A percentile compares a stretch with the other conserved stretches of the same genome.
Conservation (phyloP, 2,797 vertebrate species). For the Lagocephalus sceleratus region DNA sequence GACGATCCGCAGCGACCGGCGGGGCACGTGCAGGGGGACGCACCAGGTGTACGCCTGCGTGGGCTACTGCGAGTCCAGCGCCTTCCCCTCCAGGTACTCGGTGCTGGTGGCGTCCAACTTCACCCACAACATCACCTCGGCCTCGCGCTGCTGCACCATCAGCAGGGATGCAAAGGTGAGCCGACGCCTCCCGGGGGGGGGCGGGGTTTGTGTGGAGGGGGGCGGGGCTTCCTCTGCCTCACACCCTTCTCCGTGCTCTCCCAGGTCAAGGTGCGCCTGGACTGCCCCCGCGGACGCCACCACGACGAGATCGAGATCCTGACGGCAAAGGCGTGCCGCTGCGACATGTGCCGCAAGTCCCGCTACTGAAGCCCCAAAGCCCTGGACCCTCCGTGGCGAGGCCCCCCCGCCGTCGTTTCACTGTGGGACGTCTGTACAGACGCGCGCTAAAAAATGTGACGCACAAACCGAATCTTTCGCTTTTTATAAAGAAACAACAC, state of each 20-base stretch:
- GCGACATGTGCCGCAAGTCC: conserved; percentile 86
- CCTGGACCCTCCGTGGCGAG: too few species aligned
- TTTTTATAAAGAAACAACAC: too few species aligned
- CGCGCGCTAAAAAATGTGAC: too few species aligned
- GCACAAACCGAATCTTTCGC: neutral
- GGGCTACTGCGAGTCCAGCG: conserved; percentile 89
- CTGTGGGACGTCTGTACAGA: too few species aligned
- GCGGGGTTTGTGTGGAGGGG: too few species aligned
- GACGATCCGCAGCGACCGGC: conserved; percentile 83
- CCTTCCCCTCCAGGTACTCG: conserved; percentile 87
- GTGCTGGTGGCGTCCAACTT: conserved; percentile 86
- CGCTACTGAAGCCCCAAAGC: conserved; percentile 75
- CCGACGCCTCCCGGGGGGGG: too few species aligned
- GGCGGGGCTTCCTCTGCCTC: too few species aligned
- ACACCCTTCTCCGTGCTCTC: neutral
- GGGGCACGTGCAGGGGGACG: conserved; percentile 80
- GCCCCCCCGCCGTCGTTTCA: too few species aligned
- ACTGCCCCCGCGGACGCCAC: conserved; percentile 71
- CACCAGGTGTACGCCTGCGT: conserved; percentile 85
- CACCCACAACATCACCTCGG: conserved; percentile 87
- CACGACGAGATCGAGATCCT: conserved; percentile 83
- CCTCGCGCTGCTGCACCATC: conserved; percentile 88
- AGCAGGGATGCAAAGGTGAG: conserved; percentile 73
- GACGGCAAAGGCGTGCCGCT: conserved; percentile 83
- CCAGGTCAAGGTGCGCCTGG: conserved; percentile 86